A percentile compares a stretch with the other conserved stretches of the same genome.
Conservation (phyloP, 2,888 invertebrate genomes). For the Thecocarcelia acutangulata region DNA sequence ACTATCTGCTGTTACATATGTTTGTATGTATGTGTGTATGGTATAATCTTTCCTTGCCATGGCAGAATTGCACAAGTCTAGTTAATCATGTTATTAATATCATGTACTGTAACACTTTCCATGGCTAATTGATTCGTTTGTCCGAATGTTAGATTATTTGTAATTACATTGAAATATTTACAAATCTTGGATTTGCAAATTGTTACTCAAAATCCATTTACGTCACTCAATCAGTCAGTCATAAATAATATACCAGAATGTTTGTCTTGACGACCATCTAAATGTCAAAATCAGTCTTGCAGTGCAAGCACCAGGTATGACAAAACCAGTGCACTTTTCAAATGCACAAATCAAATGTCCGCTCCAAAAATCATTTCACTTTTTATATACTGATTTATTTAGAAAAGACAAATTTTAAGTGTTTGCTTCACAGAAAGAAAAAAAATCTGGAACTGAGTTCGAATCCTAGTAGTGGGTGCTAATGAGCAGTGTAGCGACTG, state of each 20-base stretch:
- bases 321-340: not conserved
- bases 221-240: constrained; percentile 33
- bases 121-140: constrained; percentile 21
- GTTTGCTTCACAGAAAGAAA: too few relatives aligned
- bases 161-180: constrained; percentile 20
- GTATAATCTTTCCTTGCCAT: not conserved
- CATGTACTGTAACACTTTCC: not conserved
- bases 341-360: too few relatives aligned
- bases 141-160: constrained; percentile 24
- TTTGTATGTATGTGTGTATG: too few relatives aligned
- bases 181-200: not conserved
- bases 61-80: not conserved
- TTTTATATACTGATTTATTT: too few relatives aligned
- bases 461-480: too few relatives aligned
- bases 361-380: too few relatives aligned
- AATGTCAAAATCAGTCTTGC: constrained; percentile 18
- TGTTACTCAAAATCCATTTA: constrained; percentile 26
- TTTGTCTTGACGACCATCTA: constrained; percentile 20
- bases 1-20: too few relatives aligned
- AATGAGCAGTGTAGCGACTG: too few relatives aligned
- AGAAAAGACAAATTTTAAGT: too few relatives aligned
- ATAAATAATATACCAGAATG: constrained; percentile 8
- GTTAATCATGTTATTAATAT: constrained; percentile 25
- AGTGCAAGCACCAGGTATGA: constrained; percentile 1
- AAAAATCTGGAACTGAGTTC: too few relatives aligned